A percentile compares a stretch with the other conserved stretches of the same genome.
Evolutionary conservation across 2,113 vertebrate genomes (phyloP).

Genomic region (Calyptommatus sinebrachiatus): DNA sequence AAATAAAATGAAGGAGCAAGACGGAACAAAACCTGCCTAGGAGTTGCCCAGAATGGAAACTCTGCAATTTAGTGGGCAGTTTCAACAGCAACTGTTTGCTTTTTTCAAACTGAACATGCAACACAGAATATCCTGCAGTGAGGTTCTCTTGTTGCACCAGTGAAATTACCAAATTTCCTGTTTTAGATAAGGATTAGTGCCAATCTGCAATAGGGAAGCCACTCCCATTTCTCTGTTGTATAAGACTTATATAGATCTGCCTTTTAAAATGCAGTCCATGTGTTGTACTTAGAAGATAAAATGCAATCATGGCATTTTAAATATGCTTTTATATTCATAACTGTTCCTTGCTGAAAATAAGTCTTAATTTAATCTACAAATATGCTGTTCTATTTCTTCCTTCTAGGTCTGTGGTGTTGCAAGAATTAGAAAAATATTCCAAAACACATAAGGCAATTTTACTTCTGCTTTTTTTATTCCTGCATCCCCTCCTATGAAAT

Average conservation of each 20-base stretch:
- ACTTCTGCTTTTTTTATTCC: conserved; percentile 12
- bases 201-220: background rate
- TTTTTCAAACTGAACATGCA: no score
- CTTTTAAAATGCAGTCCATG: background rate
- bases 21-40: background rate
- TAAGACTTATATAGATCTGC: background rate
- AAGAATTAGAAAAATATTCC: conserved; percentile 21
- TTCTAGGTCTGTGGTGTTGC: background rate
- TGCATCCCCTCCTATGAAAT: conserved; percentile 37
- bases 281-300: background rate
- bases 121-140: background rate
- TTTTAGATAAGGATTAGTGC: background rate
- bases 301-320: background rate
- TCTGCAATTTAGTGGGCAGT: background rate
- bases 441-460: background rate
- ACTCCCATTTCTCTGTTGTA: background rate
- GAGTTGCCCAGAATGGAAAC: background rate
- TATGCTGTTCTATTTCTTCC: background rate
- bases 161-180: background rate
- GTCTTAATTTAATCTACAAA: background rate
- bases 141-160: background rate
- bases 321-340: background rate
- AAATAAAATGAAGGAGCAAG: background rate
- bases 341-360: background rate
- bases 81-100: no score